Conservation (phyloP, 2,888 invertebrate genomes). For the Sylvicola cinctus region DNA sequence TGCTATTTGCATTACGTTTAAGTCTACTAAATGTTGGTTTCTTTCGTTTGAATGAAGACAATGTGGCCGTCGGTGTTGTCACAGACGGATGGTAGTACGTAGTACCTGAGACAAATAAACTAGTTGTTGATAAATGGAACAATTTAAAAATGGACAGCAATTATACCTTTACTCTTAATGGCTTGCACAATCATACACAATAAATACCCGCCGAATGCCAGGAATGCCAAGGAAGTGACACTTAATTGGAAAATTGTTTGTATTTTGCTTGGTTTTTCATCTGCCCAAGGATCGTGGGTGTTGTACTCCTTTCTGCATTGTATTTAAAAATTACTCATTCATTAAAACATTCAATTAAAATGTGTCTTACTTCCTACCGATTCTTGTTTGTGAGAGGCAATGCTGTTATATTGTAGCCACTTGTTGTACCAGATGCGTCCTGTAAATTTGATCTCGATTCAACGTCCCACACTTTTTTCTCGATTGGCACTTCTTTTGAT, state of each 20-base stretch:
- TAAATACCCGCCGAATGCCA: constrained; percentile 70
- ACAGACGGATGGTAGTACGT: constrained; percentile 22
- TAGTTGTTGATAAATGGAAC: neutral
- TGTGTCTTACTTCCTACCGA: no score
- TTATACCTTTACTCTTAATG: constrained; percentile 38
- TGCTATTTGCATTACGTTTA: constrained; percentile 13
- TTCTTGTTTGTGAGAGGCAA: neutral
- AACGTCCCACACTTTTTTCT: no score
- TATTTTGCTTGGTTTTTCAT: constrained; percentile 36
- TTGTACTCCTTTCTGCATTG: no score
- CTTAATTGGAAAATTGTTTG: constrained; percentile 58
- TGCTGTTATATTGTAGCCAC: neutral
- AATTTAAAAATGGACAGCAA: constrained; percentile 9
- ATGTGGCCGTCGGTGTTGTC: constrained; percentile 8
- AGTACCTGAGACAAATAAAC: constrained; percentile 17
- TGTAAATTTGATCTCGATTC: no score
- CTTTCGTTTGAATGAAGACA: neutral
- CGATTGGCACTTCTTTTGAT: no score
- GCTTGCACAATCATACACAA: constrained; percentile 57
- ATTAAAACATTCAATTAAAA: no score
- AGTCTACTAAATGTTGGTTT: constrained; percentile 1
- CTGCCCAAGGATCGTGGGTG: constrained; percentile 18
- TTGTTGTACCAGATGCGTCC: no score
- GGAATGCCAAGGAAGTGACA: constrained; percentile 55
- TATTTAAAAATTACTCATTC: no score